Conservation (phyloP, 1,140 invertebrate genomes). For the Monochamus saltuarius region DNA sequence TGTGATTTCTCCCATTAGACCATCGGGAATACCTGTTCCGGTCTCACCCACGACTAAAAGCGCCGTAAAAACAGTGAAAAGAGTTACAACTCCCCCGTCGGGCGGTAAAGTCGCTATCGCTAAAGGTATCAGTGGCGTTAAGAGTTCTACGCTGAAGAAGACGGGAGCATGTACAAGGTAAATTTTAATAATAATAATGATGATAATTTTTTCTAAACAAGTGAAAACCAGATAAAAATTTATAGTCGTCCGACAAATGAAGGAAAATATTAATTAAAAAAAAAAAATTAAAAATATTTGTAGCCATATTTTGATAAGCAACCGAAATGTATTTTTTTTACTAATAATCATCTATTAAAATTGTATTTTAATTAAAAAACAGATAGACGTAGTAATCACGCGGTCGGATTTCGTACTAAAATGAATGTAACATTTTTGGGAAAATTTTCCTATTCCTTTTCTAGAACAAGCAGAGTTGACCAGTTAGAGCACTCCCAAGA, state of each 20-base stretch:
- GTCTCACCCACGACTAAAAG: slow-evolving; percentile 33
- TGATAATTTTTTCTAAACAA: not conserved
- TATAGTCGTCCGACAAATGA: not conserved
- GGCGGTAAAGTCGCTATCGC: not conserved
- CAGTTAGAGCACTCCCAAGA: slow-evolving; percentile 50
- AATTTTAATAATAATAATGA: not conserved
- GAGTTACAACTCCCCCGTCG: slow-evolving; percentile 24
- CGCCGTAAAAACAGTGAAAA: slow-evolving; percentile 32
- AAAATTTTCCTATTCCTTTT: slow-evolving; percentile 20
- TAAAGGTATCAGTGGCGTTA: slow-evolving; percentile 13
- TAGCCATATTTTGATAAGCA: not conserved
- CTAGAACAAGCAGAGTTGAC: slow-evolving; percentile 63
- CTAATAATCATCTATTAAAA: too few relatives aligned
- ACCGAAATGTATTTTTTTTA: slow-evolving; percentile 5
- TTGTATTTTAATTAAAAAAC: too few relatives aligned
- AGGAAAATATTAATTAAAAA: not conserved
- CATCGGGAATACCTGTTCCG: slow-evolving; percentile 50
- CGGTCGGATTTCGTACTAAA: too few relatives aligned
- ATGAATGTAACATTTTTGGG: too few relatives aligned
- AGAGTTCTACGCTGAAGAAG: slow-evolving; percentile 30
- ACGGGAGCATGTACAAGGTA: slow-evolving; percentile 21
- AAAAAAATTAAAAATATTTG: slow-evolving; percentile 8
- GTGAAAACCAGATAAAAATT: not conserved
- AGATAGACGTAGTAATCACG: too few relatives aligned
- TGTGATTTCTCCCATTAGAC: slow-evolving; percentile 61